Conservation (phyloP, 35 echinoderm and acorn worm species). For the Amphiura filiformis region DNA sequence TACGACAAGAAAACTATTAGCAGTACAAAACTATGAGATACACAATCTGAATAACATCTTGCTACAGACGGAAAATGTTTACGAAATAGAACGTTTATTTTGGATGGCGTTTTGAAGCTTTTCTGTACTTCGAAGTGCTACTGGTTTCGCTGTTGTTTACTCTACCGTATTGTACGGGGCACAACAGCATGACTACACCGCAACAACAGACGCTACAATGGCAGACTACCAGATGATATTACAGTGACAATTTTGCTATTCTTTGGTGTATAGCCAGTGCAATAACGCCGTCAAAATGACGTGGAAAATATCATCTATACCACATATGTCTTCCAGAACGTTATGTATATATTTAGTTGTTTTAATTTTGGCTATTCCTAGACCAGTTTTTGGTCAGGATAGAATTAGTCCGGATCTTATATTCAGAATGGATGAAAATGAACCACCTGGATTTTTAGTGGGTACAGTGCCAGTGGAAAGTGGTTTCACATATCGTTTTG, state of each 20-base stretch:
- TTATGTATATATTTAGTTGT: background rate
- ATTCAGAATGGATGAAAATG: constrained; percentile 31
- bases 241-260: background rate
- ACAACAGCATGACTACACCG: constrained; percentile 6
- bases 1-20: too few species aligned
- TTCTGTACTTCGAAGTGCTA: too few species aligned
- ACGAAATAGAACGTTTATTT: too few species aligned
- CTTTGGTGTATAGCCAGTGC: background rate
- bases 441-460: constrained; percentile 48
- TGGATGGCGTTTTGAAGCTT: too few species aligned
- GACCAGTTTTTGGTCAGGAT: constrained; percentile 20
- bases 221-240: background rate
- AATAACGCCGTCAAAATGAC: background rate
- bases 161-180: background rate
- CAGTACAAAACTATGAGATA: too few species aligned
- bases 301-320: background rate
- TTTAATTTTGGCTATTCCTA: background rate
- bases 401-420: constrained; percentile 18
- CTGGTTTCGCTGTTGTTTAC: background rate
- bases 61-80: too few species aligned
- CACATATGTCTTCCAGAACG: background rate
- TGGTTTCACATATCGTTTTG: constrained; percentile 60
- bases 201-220: background rate
- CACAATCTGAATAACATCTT: too few species aligned
- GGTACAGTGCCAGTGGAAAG: constrained; percentile 41